Conservation (phyloP, 1,140 invertebrate genomes). For the Oedothorax gibbosus region DNA sequence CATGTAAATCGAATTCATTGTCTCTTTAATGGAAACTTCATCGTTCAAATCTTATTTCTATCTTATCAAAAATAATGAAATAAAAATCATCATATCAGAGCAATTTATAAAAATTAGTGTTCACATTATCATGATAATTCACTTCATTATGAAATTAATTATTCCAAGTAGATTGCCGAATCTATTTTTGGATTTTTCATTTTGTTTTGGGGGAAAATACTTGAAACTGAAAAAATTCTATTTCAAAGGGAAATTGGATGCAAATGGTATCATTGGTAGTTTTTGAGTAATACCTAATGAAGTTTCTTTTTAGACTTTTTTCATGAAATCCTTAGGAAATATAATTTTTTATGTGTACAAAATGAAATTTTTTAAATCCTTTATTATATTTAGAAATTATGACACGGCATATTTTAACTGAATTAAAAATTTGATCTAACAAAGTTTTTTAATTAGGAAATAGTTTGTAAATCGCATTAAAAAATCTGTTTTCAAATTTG, state of each 20-base stretch:
- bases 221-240: constrained; percentile 14
- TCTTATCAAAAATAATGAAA: constrained; percentile 46
- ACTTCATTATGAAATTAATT: constrained; percentile 56
- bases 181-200: neutral
- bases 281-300: neutral
- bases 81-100: constrained; percentile 30
- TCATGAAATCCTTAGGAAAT: too few relatives aligned
- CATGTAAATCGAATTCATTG: constrained; percentile 47
- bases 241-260: too few relatives aligned
- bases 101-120: constrained; percentile 49
- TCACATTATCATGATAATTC: constrained; percentile 50
- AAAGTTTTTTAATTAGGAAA: too few relatives aligned
- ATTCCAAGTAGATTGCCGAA: constrained; percentile 14
- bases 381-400: too few relatives aligned
- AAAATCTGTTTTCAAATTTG: too few relatives aligned
- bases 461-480: too few relatives aligned
- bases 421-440: too few relatives aligned
- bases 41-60: constrained; percentile 16
- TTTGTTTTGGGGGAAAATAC: neutral
- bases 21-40: constrained; percentile 14
- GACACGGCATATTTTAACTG: too few relatives aligned
- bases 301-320: too few relatives aligned
- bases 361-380: too few relatives aligned
- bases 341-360: too few relatives aligned
- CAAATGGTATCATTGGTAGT: constrained; percentile 20